phyloP scores from a whole-genome alignment of 1,140 invertebrate genomes.

The Zaprionus capensis region DNA sequence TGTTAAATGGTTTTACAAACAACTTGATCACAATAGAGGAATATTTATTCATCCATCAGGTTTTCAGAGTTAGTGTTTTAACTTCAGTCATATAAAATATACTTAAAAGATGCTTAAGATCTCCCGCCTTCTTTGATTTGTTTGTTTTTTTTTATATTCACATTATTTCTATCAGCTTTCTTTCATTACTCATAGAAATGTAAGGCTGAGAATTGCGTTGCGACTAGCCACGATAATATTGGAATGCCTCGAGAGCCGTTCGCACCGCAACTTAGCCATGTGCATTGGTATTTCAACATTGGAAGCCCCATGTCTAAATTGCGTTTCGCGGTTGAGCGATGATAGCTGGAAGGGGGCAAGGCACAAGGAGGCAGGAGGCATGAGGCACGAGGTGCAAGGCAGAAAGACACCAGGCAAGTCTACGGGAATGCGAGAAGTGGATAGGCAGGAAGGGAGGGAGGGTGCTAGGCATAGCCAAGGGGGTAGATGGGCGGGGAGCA shows the following conservation, averaged over 20 bases:
- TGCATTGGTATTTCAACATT: conserved; percentile 7
- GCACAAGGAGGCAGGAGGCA: background rate
- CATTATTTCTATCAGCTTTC: too few species aligned
- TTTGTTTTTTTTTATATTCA: too few species aligned
- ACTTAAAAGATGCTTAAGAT: too few species aligned
- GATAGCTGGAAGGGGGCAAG: background rate
- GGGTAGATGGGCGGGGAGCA: background rate
- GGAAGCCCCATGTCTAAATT: background rate
- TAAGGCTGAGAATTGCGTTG: too few species aligned
- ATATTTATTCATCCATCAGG: too few species aligned
- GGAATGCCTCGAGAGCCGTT: background rate
- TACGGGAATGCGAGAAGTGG: background rate
- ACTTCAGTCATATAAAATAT: too few species aligned
- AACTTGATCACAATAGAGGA: too few species aligned
- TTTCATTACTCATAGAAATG: too few species aligned
- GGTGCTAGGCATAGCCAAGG: background rate
- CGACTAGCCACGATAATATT: background rate
- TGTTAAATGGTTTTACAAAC: too few species aligned
- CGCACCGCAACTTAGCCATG: background rate
- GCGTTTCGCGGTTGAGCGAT: conserved; percentile 4
- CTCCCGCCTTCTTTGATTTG: too few species aligned
- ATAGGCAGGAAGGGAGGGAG: background rate
- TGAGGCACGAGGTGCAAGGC: background rate
- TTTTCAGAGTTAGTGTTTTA: too few species aligned
- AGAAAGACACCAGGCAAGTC: background rate